Percentiles rank a stretch among this genome's conserved stretches.
phyloP scores from a whole-genome alignment of 2,888 invertebrate species.

The Trichopria drosophilae region DNA sequence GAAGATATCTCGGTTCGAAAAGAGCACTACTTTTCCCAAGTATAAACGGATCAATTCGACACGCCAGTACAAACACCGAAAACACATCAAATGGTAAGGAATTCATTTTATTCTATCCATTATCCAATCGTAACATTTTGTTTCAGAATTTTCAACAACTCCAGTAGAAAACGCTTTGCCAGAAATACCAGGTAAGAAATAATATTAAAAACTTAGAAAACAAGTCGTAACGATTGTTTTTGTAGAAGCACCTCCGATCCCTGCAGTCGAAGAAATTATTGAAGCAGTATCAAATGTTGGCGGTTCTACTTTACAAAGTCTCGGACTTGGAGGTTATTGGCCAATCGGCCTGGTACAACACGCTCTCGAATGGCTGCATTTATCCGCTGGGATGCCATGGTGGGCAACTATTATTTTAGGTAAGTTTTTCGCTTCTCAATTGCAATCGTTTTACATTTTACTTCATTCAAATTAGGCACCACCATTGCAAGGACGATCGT shows the following conservation, averaged over 20 bases:
- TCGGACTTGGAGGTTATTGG: constrained; percentile 80
- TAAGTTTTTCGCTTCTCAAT: constrained; percentile 46
- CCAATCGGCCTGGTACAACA: constrained; percentile 80
- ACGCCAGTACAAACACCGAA: too few relatives aligned
- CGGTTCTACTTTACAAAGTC: constrained; percentile 74
- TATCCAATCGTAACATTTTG: too few relatives aligned
- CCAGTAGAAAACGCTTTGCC: constrained; percentile 4
- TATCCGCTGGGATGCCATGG: constrained; percentile 85
- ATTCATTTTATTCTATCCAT: too few relatives aligned
- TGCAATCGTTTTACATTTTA: constrained; percentile 8
- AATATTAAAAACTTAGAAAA: background rate
- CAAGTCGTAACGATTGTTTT: background rate
- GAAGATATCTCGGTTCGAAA: too few relatives aligned
- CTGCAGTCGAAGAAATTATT: constrained; percentile 36
- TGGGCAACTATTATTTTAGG: constrained; percentile 84
- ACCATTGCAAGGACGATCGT: constrained; percentile 72
- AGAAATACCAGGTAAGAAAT: constrained; percentile 25
- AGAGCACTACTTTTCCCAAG: too few relatives aligned
- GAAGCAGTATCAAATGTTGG: constrained; percentile 63
- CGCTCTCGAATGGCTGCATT: constrained; percentile 80
- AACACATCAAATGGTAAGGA: too few relatives aligned
- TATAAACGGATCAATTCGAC: too few relatives aligned
- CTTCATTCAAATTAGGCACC: constrained; percentile 62
- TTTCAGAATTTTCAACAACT: too few relatives aligned
- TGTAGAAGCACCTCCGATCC: constrained; percentile 47